Evolutionary conservation across 1,140 invertebrate genomes (phyloP).

Genomic region (Monomorium pharaonis): DNA sequence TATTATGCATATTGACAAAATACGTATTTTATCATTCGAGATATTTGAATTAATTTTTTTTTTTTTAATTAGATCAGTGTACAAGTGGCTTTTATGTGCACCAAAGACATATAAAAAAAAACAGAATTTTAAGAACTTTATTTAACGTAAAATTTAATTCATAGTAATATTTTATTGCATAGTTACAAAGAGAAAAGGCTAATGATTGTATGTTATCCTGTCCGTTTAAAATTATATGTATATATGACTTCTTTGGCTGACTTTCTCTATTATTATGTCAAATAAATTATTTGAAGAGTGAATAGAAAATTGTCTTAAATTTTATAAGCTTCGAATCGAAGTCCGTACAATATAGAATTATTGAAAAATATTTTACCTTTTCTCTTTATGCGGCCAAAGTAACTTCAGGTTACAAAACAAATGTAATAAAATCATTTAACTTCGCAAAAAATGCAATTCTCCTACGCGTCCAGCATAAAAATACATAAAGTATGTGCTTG

Average conservation of each 20-base stretch:
- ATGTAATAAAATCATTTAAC: slow-evolving; percentile 21
- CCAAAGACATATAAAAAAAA: not conserved
- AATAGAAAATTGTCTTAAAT: not conserved
- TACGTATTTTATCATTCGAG: too few species aligned
- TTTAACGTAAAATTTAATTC: not conserved
- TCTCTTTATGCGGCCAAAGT: slow-evolving; percentile 28
- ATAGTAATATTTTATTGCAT: not conserved
- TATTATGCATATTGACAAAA: too few species aligned
- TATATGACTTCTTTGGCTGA: not conserved
- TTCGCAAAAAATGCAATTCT: not conserved
- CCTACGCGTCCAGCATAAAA: not conserved
- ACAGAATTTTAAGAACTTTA: not conserved
- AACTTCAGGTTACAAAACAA: slow-evolving; percentile 48
- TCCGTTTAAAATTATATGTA: not conserved
- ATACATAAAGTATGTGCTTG: not conserved
- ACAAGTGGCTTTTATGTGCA: not conserved
- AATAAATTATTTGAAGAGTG: not conserved
- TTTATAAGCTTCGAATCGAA: slow-evolving; percentile 9
- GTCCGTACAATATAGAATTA: not conserved
- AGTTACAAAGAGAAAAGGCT: not conserved
- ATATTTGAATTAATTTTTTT: too few species aligned
- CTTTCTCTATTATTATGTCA: not conserved
- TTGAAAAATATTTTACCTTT: slow-evolving; percentile 50
- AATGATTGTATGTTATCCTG: not conserved
- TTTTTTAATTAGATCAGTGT: too few species aligned